Evolutionary conservation across 2,888 invertebrate species (phyloP).

Genomic region (Drosophila conformis): DNA sequence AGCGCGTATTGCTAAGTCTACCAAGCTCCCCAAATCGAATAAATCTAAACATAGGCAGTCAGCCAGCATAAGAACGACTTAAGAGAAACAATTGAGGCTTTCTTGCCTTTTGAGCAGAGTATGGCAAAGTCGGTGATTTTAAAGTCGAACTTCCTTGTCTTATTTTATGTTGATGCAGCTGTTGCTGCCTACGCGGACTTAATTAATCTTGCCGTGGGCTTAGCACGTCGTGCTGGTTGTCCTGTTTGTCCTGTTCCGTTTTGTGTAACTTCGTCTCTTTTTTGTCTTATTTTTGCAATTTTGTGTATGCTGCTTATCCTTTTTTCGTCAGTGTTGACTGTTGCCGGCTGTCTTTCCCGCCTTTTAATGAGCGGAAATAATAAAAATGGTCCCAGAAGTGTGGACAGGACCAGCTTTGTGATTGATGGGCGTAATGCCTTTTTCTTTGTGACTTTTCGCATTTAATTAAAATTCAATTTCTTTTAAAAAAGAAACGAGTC

Average conservation of each 20-base stretch:
- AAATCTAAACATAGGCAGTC: not conserved
- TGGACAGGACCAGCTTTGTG: conserved; percentile 30
- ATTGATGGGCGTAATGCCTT: conserved; percentile 49
- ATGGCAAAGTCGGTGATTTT: not conserved
- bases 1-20: accelerated
- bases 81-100: not conserved
- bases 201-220: conserved; percentile 77
- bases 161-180: conserved; percentile 4
- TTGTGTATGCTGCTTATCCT: conserved; percentile 37
- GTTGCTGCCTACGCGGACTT: conserved; percentile 60
- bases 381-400: conserved; percentile 1
- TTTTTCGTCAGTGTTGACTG: conserved; percentile 45
- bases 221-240: conserved; percentile 63
- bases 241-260: conserved; percentile 47
- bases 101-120: conserved; percentile 9
- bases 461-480: conserved; percentile 37
- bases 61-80: not conserved
- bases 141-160: too few relatives aligned
- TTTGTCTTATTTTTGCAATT: conserved; percentile 7
- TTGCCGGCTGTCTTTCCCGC: conserved; percentile 45
- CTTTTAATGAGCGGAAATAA: conserved; percentile 48
- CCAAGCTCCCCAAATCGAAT: not conserved
- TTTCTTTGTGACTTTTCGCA: conserved; percentile 44
- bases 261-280: conserved; percentile 36
- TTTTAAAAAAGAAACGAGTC: not conserved